Evolutionary conservation across 2,113 vertebrate genomes (phyloP).

Genomic region (Meleagris gallopavo): DNA sequence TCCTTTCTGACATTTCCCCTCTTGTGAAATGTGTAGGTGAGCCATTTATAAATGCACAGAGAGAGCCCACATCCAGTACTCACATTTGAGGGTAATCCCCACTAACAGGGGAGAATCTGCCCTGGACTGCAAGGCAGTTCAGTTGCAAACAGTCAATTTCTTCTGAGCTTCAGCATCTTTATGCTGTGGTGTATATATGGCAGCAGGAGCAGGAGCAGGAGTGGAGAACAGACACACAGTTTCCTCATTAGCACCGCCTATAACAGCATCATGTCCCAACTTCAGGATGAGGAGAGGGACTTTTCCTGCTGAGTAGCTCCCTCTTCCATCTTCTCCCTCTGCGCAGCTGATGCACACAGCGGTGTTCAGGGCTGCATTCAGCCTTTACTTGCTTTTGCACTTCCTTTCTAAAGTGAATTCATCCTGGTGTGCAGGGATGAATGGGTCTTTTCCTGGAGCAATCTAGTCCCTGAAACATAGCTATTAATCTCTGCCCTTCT

Average conservation of each 20-base stretch:
- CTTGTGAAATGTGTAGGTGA: neutral
- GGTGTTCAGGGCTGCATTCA: neutral
- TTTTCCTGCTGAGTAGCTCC: conserved; percentile 8
- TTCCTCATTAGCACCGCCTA: neutral
- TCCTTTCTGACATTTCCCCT: neutral
- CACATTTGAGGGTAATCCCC: neutral
- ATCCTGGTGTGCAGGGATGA: neutral
- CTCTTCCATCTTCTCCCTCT: conserved; percentile 23
- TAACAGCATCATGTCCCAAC: neutral
- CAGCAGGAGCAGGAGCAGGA: neutral
- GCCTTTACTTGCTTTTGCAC: neutral
- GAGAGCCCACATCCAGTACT: neutral
- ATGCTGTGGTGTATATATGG: neutral
- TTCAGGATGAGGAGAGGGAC: neutral
- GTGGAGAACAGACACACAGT: neutral
- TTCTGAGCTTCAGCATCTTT: neutral
- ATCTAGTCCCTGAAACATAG: accelerated
- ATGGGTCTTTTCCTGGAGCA: neutral
- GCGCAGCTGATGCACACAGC: neutral
- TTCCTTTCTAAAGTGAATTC: neutral
- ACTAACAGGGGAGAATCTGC: neutral
- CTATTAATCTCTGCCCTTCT: neutral
- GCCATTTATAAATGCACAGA: conserved; percentile 16
- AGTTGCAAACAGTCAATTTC: neutral
- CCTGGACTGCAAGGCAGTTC: neutral